Evolutionary conservation across 2,797 vertebrate genomes (phyloP).

Genomic region (Catharus ustulatus): DNA sequence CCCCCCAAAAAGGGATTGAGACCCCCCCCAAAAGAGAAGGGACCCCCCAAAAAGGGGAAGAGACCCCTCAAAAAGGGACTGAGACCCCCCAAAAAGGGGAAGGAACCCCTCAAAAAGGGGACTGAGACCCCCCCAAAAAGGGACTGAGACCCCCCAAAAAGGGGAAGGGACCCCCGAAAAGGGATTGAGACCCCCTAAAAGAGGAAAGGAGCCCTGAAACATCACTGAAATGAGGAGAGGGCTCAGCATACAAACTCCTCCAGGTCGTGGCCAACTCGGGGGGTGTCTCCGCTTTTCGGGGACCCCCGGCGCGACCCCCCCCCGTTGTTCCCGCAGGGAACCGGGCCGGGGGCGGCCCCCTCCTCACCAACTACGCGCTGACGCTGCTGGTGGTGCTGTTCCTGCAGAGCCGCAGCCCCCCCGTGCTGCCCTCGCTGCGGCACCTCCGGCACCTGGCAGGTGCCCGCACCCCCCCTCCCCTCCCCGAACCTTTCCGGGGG

Average conservation of each 20-base stretch:
- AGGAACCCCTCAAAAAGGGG: no score
- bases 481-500: background rate
- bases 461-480: background rate
- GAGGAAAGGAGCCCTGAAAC: fast-evolving
- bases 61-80: no score
- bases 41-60: no score
- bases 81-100: no score
- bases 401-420: slow-evolving; percentile 87
- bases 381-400: slow-evolving; percentile 89
- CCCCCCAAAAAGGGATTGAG: background rate
- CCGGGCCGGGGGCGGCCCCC: slow-evolving; percentile 83
- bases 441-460: slow-evolving; percentile 84
- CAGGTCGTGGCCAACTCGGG: background rate
- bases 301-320: background rate
- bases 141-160: background rate
- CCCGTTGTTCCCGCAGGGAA: slow-evolving; percentile 74
- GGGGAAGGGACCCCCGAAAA: fast-evolving
- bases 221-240: fast-evolving
- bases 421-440: slow-evolving; percentile 82
- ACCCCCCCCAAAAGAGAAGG: no score
- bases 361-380: slow-evolving; percentile 93
- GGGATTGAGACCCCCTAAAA: background rate
- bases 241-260: background rate
- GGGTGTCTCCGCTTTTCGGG: no score
- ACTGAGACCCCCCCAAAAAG: background rate